These are phyloP conservation scores for Cryptocephalus moraei DNA, from an alignment of 2,888 invertebrate species.

Conservation along the genomic window DNA sequence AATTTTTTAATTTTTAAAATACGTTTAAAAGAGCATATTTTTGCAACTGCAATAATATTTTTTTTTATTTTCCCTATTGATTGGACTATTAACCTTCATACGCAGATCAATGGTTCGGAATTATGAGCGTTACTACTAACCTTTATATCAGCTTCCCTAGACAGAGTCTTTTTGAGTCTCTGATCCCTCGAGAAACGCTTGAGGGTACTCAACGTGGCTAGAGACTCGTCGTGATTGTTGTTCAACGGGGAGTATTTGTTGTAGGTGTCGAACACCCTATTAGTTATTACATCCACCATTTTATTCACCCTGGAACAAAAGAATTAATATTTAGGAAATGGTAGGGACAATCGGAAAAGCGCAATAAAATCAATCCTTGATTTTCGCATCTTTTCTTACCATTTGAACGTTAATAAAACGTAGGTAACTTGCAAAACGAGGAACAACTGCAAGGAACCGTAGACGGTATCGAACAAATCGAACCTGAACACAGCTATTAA, in stretches of 20 bases:
- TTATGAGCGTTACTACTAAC: constrained; percentile 16
- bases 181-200: constrained; percentile 31
- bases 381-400: constrained; percentile 18
- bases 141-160: constrained; percentile 29
- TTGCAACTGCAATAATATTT: too few relatives aligned
- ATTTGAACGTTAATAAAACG: constrained; percentile 25
- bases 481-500: constrained; percentile 5
- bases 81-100: too few relatives aligned
- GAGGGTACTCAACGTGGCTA: constrained; percentile 30
- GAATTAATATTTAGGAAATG: not conserved
- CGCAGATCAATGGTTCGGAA: too few relatives aligned
- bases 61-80: too few relatives aligned
- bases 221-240: constrained; percentile 31
- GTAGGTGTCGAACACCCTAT: constrained; percentile 44
- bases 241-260: constrained; percentile 38
- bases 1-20: too few relatives aligned
- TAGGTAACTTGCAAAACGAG: constrained; percentile 29
- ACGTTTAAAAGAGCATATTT: too few relatives aligned
- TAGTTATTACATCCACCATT: constrained; percentile 48
- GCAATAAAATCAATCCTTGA: not conserved
- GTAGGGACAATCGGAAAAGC: too few relatives aligned
- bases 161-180: constrained; percentile 21
- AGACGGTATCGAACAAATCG: constrained; percentile 18
- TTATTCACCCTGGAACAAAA: constrained; percentile 40
- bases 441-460: constrained; percentile 27